phyloP scores from a whole-genome alignment of 2,113 vertebrate genomes.

The Myotis davidii region DNA sequence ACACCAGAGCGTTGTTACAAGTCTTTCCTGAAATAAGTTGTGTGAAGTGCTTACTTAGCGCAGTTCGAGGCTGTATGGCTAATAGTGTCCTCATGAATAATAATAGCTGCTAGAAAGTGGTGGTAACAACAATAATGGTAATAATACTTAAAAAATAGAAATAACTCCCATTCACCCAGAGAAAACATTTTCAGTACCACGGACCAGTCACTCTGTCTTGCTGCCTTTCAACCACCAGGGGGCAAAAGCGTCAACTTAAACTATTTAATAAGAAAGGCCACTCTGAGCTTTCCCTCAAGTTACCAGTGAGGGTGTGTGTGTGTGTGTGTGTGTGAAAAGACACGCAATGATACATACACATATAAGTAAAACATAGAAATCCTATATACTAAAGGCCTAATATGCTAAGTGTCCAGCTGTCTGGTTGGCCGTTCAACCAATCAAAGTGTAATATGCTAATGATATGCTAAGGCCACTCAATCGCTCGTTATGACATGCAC shows the following conservation, averaged over 20 bases:
- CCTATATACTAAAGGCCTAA: too few relatives aligned
- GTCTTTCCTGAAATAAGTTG: background rate
- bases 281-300: background rate
- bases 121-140: background rate
- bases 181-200: background rate
- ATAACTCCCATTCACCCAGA: background rate
- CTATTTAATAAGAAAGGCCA: rapidly evolving
- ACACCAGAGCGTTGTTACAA: background rate
- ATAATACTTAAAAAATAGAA: background rate
- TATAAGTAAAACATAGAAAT: background rate
- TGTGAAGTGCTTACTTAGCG: background rate
- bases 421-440: too few relatives aligned
- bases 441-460: too few relatives aligned
- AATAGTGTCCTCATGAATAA: background rate
- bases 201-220: background rate
- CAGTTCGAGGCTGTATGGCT: too few relatives aligned
- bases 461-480: too few relatives aligned
- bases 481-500: too few relatives aligned
- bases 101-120: background rate
- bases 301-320: background rate
- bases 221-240: conserved; percentile 23
- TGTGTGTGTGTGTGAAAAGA: rapidly evolving
- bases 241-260: background rate
- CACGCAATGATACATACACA: too few relatives aligned
- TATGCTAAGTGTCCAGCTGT: too few relatives aligned